Conservation (phyloP, 2,113 vertebrate genomes). For the Phalacrocorax brasilianus region DNA sequence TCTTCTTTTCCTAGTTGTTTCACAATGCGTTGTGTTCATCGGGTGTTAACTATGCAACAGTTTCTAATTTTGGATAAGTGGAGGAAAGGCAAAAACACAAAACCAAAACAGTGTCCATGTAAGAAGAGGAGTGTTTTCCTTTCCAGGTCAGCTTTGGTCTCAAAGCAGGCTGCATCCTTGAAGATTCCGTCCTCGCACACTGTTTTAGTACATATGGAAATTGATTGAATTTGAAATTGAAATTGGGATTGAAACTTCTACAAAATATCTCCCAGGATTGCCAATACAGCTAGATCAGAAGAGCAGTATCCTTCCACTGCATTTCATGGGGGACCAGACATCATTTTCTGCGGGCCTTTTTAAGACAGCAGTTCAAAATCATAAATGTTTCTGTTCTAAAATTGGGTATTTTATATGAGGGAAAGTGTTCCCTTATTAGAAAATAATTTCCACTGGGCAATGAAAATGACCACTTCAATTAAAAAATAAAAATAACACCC, state of each 20-base stretch:
- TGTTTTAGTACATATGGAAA: not conserved
- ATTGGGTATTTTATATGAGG: not conserved
- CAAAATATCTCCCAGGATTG: not conserved
- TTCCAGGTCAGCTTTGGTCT: not conserved
- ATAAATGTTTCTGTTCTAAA: not conserved
- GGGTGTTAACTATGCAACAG: not conserved
- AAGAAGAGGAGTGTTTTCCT: not conserved
- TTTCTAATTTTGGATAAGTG: slow-evolving; percentile 26
- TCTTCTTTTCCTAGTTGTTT: not conserved
- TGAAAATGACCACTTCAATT: not conserved
- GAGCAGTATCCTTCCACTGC: not conserved
- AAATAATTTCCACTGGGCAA: not conserved
- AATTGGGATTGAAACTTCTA: not conserved
- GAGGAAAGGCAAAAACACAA: not conserved
- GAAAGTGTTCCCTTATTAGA: not conserved
- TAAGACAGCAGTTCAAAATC: not conserved
- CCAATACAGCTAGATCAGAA: not conserved
- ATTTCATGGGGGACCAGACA: not conserved
- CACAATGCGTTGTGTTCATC: not conserved
- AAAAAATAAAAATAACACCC: not conserved
- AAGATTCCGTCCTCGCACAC: not conserved
- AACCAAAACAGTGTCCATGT: not conserved
- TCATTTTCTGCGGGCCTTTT: not conserved
- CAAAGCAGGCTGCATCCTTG: not conserved
- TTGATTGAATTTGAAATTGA: not conserved